Evolutionary conservation across 2,113 vertebrate genomes (phyloP), one percentile per base, ranked within the genome.

Genomic region (Corapipo altera): DNA sequence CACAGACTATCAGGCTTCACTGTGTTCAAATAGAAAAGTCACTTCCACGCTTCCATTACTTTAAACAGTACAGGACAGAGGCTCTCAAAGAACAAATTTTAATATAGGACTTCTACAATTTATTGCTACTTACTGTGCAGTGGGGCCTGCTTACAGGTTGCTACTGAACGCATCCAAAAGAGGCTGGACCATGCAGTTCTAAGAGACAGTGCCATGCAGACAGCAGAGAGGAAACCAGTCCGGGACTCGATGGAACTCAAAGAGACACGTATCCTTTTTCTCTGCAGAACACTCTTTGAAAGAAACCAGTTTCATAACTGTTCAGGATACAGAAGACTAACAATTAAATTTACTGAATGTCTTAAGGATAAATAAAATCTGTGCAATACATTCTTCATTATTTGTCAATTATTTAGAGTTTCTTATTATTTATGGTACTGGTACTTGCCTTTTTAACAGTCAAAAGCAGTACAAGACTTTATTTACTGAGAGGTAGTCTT

Each of bases 101-200:
- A 57, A 57, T 14, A 39, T 0, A 82, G 26, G 13, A 85, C 7
- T 59, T 21, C 2, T 21, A 32, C 15, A 57, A 4, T 52, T 37
- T 39, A 71, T 51, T 27, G 16, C 5, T 73, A 91, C 97, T 97
- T 88, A 97, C 96, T 87, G 26, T 80, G 86, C 78, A 84, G 61
- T 1, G 6, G 58, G 37, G 55, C 44, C 49, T 84, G 75, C 77
- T 76, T 85, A 35, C 30, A 62, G 51, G 58, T 2, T 46, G 76
- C 59, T 65, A 52, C 48, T 30, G 81, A 84, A 65, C 3, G 76
- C 33, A 76, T 74, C 89, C 85, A 14, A 1, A 37, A 10, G 30
- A 76, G n/a, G 26, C 44, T 30, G 51, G 81, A 49, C 73, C 75
- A n/a, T 0, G 3, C 49, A 17, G 48, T 19, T 58, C 55, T 88